Conservation (phyloP, 2,888 invertebrate genomes). For the Cantharis flavilabris region DNA sequence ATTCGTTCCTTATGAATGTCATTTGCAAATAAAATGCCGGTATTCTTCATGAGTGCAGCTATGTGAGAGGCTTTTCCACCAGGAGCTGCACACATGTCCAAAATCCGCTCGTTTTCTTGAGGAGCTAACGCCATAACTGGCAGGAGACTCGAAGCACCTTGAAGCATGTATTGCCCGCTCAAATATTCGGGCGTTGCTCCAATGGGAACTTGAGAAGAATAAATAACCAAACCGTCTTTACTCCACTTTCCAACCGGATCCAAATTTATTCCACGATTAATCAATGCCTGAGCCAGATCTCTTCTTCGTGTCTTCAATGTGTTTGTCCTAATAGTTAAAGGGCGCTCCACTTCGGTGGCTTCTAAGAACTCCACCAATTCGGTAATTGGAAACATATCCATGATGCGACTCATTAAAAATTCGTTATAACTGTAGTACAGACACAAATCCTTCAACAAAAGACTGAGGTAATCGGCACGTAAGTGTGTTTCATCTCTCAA, state of each 20-base stretch:
- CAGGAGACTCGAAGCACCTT: conserved; percentile 94
- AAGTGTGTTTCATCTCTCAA: conserved; percentile 70
- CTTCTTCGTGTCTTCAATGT: conserved; percentile 90
- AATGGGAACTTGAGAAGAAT: conserved; percentile 93
- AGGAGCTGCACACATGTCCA: conserved; percentile 98
- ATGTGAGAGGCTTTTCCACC: conserved; percentile 99
- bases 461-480: conserved; percentile 79
- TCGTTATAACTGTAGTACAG: conserved; percentile 96
- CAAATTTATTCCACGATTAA: conserved; percentile 95
- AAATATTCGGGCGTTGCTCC: conserved; percentile 99
- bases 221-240: conserved; percentile 95
- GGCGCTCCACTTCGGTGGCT: conserved; percentile 93
- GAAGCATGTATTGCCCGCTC: conserved; percentile 96
- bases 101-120: conserved; percentile 89
- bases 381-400: conserved; percentile 85
- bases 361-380: conserved; percentile 94
- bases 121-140: conserved; percentile 98
- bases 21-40: conserved; percentile 94
- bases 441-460: conserved; percentile 85
- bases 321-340: conserved; percentile 94
- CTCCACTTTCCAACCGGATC: conserved; percentile 99
- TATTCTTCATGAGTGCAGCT: conserved; percentile 97
- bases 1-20: conserved; percentile 89
- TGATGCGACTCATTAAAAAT: conserved; percentile 89
- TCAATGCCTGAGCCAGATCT: conserved; percentile 92